Evolutionary conservation across 2,797 vertebrate species (phyloP), one percentile per base, ranked within the genome.

Genomic region (Gymnoscopelus braueri): DNA sequence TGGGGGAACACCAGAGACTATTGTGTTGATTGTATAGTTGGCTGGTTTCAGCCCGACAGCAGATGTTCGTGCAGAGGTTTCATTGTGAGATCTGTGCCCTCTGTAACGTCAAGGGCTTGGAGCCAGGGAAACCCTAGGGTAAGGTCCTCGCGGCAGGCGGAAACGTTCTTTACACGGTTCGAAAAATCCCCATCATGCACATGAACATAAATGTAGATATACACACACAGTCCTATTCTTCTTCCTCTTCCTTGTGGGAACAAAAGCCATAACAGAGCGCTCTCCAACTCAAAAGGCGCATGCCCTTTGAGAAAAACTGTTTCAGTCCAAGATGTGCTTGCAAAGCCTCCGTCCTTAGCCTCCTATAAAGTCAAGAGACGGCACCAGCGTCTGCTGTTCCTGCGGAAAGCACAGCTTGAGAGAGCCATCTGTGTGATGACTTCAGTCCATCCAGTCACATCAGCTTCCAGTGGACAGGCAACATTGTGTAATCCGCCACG

Each of bases 301-400:
- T 35, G 5, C 32, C 32, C 6, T 35, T 35, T 35, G 32, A 35
- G 32, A 35, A 68, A 72, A 67, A 59, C 4, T 75, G 69, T 86
- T 87, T 76, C 74, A 66, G 73, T 70, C 74, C 72, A 32, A 77
- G 72, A 57, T 84, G 51, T 53, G 70, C 70, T 67, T 67, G 50
- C 79, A 83, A 83, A 71, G 77, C 68, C 60, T 84, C 67, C 23
- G 14, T 49, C 19, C 39, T 44, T 14, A 47, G 61, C 67, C 79
- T 56, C 86, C 81, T 79, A 72, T 81, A 77, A 80, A 81, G 81
- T 67, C 78, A 63, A 35, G 60, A 71, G 75, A 90, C 79, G 83
- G 81, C 83, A 80, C 80, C 86, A 84, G 86, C 82, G 86, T 89
- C 84, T 85, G 84, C 84, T 70, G 74, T 71, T 74, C 80, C 80